Base-by-base conservation (phyloP, 2,797 vertebrate species). In the Scolopax bukidnonensis region DNA sequence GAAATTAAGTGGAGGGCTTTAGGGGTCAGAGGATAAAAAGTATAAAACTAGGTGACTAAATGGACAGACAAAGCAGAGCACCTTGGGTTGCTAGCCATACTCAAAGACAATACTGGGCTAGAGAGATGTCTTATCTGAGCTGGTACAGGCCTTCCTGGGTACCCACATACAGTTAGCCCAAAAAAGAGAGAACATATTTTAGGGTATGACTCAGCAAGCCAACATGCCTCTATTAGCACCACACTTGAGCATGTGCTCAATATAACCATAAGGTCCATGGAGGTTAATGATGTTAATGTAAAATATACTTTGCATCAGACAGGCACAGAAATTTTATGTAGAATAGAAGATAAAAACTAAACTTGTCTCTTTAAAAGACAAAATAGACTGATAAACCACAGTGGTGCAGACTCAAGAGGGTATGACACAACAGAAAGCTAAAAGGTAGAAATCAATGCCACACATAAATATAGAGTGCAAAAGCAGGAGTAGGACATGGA, bases 161-260 rank as follows among this genome's bases (percentile, higher is more conserved):
- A 77, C 76, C 69, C 93, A 73, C 21, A 68, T 51, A 61, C 21
- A 65, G 80, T 21, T 47, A 90, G 79, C 54, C 80, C 68, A 63
- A 90, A 61, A 81, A 87, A 87, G 60, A 73, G 51, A 82, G 67
- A 96, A 95, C 90, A 94, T 70, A 95, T 95, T 95, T 95, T 91
- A 94, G 51, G 68, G 74, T 48, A 90, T 96, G 93, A 95, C 84
- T 97, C 95, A 96, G 48, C 23, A 89, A 93, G 86, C 59, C 87
- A 75, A 24, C 10, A 10, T 93, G 95, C 87, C 80, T 95, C 91
- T 93, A 77, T 95, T 79, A 96, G 94, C 80, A 93, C 77, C 94
- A 89, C 93, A 95, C 95, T 93, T 89, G 36, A 95, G 89, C 93
- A 88, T 94, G 94, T 94, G 93, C 87, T 95, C 3, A 4, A 76